These are phyloP conservation scores for Sepiola atlantica DNA, from an alignment of 2,888 invertebrate genomes.

Conservation along the genomic window DNA sequence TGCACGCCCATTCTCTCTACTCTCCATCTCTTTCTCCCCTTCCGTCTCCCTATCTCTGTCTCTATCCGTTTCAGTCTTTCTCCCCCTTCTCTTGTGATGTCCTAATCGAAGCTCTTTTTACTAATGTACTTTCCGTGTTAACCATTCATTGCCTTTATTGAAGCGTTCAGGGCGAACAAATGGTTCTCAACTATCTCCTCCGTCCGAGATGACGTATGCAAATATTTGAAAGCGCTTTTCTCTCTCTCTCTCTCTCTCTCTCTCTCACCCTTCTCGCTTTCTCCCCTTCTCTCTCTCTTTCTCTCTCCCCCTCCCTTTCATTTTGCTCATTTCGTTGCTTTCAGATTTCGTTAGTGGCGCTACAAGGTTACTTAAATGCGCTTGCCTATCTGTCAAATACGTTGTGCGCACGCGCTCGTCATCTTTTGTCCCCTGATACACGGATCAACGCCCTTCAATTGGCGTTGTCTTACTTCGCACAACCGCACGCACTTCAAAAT, in stretches of 20 bases:
- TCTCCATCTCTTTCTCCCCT: no score
- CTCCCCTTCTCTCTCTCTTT: not conserved
- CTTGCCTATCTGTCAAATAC: slow-evolving; percentile 42
- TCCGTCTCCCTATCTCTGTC: not conserved
- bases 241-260: not conserved
- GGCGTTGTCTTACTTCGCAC: not conserved
- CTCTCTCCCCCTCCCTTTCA: not conserved
- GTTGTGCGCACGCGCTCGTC: not conserved
- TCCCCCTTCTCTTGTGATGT: not conserved
- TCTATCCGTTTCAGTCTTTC: not conserved
- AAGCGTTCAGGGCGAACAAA: slow-evolving; percentile 34
- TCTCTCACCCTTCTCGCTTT: not conserved
- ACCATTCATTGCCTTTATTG: slow-evolving; percentile 33
- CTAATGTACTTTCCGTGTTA: slow-evolving; percentile 46
- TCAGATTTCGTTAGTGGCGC: not conserved
- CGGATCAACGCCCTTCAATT: not conserved
- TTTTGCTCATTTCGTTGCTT: not conserved
- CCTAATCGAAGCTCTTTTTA: not conserved
- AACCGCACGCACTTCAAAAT: not conserved
- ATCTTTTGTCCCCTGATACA: not conserved
- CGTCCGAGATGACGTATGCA: not conserved
- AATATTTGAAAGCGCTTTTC: not conserved
- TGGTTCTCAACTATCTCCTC: not conserved
- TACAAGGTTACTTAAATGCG: not conserved
- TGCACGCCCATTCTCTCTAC: no score